Base-by-base conservation (phyloP, 2,797 vertebrate species). In the Petrocephalus schoutedeni region DNA sequence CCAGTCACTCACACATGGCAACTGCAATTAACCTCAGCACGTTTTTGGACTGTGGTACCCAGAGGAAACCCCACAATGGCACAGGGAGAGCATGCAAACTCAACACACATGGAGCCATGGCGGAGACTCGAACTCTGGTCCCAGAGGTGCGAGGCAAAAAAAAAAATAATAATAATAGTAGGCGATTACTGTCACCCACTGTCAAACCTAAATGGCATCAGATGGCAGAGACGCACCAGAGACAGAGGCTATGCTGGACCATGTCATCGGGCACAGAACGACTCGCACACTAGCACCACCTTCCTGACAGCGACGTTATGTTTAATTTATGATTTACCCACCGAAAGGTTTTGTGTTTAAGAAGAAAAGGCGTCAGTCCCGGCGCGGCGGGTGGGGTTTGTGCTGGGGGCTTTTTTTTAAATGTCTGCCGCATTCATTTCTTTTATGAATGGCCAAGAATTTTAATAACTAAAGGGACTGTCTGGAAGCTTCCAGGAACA, bases 241-340 rank as follows among this genome's bases (percentile, higher is more conserved):
- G 59, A n/a, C 61, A 67, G 61, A 12, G 23, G 61, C 23, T 1
- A 32, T 14, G 3, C 10, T 1, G 10, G 61, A 14, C 61, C 10
- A 5, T 32, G 23, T 14, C 23, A 14, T 23, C 61, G 28, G 23
- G 23, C 61, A 32, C 61, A 32, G 23, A 32, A 32, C 61, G 0
- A 4, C 61, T 67, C 23, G 4, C 10, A 32, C 0, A 23, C 10
- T 10, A 67, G 61, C 61, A 0, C 23, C 61, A 67, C 61, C 61
- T 67, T 67, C 61, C 61, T 14, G 67, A 53, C 36, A 4, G 10
- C 41, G 41, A 41, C 57, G 53, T 21, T 80, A 86, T 89, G 54
- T 89, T 88, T 88, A 86, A 88, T 88, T 86, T 86, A 89, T 89
- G 85, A 86, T n/a, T 59, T 82, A 56, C 51, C 53, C 53, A 59